A percentile compares a stretch with the other conserved stretches of the same genome.
These are phyloP conservation scores for Podocnemis expansa DNA, from an alignment of 2,113 vertebrate genomes.

Conservation along the genomic window DNA sequence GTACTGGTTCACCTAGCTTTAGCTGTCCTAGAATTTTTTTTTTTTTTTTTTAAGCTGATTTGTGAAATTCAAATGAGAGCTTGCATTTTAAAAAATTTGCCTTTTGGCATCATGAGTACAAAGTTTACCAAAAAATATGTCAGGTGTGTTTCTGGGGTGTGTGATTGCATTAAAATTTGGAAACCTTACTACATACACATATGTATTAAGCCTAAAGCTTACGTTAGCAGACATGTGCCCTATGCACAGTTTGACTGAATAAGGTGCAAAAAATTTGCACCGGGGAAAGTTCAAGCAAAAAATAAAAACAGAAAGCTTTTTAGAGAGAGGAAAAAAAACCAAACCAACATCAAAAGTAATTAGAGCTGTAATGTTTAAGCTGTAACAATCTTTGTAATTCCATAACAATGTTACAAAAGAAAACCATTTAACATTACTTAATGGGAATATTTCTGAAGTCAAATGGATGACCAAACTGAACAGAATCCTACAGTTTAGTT, in stretches of 20 bases:
- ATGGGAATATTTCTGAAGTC: conserved; percentile 12
- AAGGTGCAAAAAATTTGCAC: conserved; percentile 52
- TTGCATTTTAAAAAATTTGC: conserved; percentile 28
- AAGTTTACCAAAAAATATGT: conserved; percentile 19
- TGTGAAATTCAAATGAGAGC: conserved; percentile 33
- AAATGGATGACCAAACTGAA: conserved; percentile 43
- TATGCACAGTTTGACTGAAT: conserved; percentile 47
- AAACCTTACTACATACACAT: conserved; percentile 26
- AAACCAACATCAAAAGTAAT: not conserved
- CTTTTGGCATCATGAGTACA: not conserved
- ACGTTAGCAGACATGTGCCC: conserved; percentile 58
- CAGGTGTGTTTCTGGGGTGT: conserved; percentile 19
- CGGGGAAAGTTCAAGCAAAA: conserved; percentile 47
- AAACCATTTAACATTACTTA: conserved; percentile 1
- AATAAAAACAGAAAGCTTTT: conserved; percentile 7
- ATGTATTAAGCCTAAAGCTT: conserved; percentile 24
- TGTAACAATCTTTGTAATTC: not conserved
- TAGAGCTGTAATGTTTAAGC: not conserved
- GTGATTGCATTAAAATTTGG: conserved; percentile 47
- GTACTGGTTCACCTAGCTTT: conserved; percentile 46
- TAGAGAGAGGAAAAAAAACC: not conserved
- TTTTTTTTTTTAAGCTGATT: conserved; percentile 15
- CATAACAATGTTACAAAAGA: conserved; percentile 30
- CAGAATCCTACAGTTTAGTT: conserved; percentile 57
- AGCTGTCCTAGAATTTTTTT: conserved; percentile 62